Base-by-base conservation (phyloP, 2,113 vertebrate species). In the Pachyramphus minor region DNA sequence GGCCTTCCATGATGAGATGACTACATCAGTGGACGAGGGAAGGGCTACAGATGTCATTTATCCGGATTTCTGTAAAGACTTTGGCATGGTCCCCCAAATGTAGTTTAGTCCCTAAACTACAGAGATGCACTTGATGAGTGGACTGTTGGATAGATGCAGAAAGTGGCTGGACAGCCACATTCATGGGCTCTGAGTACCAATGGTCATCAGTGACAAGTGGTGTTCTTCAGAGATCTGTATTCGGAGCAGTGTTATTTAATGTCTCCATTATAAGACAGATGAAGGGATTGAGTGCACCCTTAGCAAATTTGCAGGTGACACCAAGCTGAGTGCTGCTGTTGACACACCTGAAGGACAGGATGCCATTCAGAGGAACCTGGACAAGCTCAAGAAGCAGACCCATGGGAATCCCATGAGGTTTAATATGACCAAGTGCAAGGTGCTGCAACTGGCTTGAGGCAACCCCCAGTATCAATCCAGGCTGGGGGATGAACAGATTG, bases 91-190 rank as follows among this genome's bases (percentile, higher is more conserved):
- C 6, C 12, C 28, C 12, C 16, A 1, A 44, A 45, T 16, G 39
- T 16, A 68, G 14, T 17, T 7, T 60, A n/a, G 21, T 52, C 23
- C 52, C 13, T 53, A 30, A 60, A 75, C 2, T 41, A n/a, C 5
- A 39, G 27, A 52, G 27, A 37, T 16, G 13, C 33, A 52, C 67
- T n/a, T n/a, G 19, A 30, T n/a, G 28, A 59, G 60, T 45, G 19
- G 35, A 67, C 10, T 9, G 14, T 33, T 39, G 12, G 33, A 12
- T 45, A 4, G 49, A 52, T 28, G 25, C 14, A 67, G 9, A 64
- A 42, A 74, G 15, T 21, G 8, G 19, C 9, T 39, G 45, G 39
- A 60, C 0, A 0, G 53, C n/a, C 28, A 45, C 16, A 25, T 35
- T 24, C 20, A 30, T 24, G 76, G 24, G 11, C n/a, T 68, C 17